phyloP scores from a whole-genome alignment of 2,113 vertebrate genomes.

The Ceuthmochares aereus region DNA sequence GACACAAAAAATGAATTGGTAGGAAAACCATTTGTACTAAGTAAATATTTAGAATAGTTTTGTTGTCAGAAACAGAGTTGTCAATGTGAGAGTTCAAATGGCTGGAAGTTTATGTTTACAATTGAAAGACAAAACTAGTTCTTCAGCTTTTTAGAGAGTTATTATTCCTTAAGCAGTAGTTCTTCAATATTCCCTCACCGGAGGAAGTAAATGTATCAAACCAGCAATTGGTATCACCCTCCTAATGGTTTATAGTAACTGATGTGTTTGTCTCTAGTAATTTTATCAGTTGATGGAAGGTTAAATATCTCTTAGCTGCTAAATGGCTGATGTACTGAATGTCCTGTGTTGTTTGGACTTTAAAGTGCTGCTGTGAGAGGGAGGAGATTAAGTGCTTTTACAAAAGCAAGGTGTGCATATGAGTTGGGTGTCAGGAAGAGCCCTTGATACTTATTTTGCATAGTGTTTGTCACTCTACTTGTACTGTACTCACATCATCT shows the following conservation, averaged over 20 bases:
- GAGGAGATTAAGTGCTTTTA: background rate
- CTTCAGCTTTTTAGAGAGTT: background rate
- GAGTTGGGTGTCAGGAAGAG: background rate
- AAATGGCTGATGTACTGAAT: background rate
- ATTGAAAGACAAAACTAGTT: background rate
- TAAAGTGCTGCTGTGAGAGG: background rate
- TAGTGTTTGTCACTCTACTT: background rate
- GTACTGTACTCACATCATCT: background rate
- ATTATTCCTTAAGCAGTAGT: background rate
- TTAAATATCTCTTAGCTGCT: background rate
- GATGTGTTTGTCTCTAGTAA: background rate
- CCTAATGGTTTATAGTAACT: background rate
- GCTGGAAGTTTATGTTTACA: background rate
- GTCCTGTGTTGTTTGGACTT: background rate
- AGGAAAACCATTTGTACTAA: conserved; percentile 10
- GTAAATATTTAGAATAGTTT: background rate
- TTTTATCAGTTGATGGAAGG: background rate
- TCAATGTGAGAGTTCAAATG: background rate
- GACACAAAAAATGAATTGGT: conserved; percentile 86
- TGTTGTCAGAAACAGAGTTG: background rate
- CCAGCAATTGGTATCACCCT: background rate
- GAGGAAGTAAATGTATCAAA: background rate
- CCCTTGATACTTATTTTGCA: background rate
- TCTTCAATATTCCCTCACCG: background rate
- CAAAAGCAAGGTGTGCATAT: background rate